Percentiles rank a stretch among this genome's conserved stretches.
phyloP scores from a whole-genome alignment of 1,140 invertebrate species.

The Calephelis nemesis region DNA sequence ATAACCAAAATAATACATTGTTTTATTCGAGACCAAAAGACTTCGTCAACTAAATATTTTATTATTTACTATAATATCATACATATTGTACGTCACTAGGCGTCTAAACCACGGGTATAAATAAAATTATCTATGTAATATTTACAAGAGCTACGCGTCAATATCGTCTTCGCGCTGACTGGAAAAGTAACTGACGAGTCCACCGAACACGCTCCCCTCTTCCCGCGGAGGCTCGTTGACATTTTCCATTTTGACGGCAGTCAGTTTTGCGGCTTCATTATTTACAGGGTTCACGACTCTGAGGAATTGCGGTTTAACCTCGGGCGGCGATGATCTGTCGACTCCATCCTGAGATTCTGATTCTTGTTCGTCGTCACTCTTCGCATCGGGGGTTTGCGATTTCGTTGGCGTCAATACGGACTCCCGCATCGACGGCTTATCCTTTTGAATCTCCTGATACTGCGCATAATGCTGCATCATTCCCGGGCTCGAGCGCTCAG shows the following conservation, averaged over 20 bases:
- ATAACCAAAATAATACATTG: slow-evolving; percentile 75
- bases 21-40: slow-evolving; percentile 73
- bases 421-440: slow-evolving; percentile 7
- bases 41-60: slow-evolving; percentile 45
- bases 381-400: slow-evolving; percentile 1
- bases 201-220: slow-evolving; percentile 87
- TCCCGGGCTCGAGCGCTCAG: slow-evolving; percentile 43
- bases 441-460: slow-evolving; percentile 44
- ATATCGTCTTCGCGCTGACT: slow-evolving; percentile 88
- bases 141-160: slow-evolving; percentile 61
- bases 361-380: slow-evolving; percentile 20
- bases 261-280: slow-evolving; percentile 31
- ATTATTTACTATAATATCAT: slow-evolving; percentile 55
- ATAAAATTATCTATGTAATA: slow-evolving; percentile 69
- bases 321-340: slow-evolving; percentile 33
- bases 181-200: slow-evolving; percentile 92
- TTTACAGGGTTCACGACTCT: slow-evolving; percentile 20
- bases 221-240: slow-evolving; percentile 58
- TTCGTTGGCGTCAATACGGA: slow-evolving; percentile 6
- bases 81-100: slow-evolving; percentile 51
- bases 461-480: slow-evolving; percentile 48
- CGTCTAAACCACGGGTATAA: slow-evolving; percentile 48
- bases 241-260: slow-evolving; percentile 64
- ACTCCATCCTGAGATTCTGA: slow-evolving; percentile 22
- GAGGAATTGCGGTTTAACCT: slow-evolving; percentile 28